Base-by-base conservation (phyloP, 2,888 invertebrate species). In the Augiades crinisus region DNA sequence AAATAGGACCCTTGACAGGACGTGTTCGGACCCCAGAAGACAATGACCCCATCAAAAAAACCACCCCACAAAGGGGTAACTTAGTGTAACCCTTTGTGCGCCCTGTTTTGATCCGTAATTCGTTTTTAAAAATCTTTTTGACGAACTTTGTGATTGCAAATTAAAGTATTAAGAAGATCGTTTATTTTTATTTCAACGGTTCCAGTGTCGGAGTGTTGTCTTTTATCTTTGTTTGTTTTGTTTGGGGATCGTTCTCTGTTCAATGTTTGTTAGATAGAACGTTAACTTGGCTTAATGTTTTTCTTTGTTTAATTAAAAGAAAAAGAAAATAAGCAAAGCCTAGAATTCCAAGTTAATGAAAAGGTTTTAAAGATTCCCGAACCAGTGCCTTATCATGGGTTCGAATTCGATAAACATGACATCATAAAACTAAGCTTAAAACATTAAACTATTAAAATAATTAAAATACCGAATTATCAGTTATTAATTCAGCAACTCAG, bases 21-120 rank as follows among this genome's bases (percentile, higher is more conserved):
- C 40, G 12, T 3, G 3, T 22, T 24, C 27, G 43, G 30, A 27
- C 33, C 33, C 47, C 13, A 34, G 8, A 43, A 47, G 38, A 50
- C 50, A 50, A 50, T 43, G 50, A 50, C 49, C 49, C 43, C 49
- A 33, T 14, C 21, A 41, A 49, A 50, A 47, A 50, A 50, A 12
- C 27, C 5, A 33, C 49, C 49, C 43, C 27, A 14, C 12, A 24
- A 40, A 41, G 41, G 45, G 49, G 49, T 41, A 34, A 49, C 49
- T 40, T 27, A 30, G 30, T 30, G 41, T 50, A 65, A 65, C 70
- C 68, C 70, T 67, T 68, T 63, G 54, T 55, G 55, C 50, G 41
- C 49, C 40, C 52, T 60, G 58, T 58, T 63, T 61, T 56, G 60
- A 60, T 60, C 61, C 54, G 58, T 61, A 64, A 62, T 60, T 62